Base-by-base conservation (phyloP, 2,888 invertebrate genomes). In the Ramazzottius varieornatus region DNA sequence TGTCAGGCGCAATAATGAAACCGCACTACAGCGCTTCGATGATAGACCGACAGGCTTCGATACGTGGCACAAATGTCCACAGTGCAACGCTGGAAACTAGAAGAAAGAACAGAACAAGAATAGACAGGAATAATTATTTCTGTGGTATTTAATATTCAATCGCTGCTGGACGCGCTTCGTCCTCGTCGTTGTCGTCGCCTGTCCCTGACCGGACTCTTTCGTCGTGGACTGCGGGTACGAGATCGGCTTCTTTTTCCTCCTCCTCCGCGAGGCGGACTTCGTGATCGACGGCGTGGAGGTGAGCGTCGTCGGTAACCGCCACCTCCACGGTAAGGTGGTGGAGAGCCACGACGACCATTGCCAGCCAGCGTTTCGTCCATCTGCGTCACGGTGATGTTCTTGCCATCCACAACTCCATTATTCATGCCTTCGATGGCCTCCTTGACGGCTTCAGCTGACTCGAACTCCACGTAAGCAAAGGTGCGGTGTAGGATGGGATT, bases 391-490 rank as follows among this genome's bases (percentile, higher is more conserved):
- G n/a, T n/a, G 54, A 54, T 29, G n/a, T n/a, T 24, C 54, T 54
- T 54, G 16, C 54, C 54, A 29, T 54, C 54, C 54, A 54, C 4
- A 8, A 29, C 4, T 8, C 54, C 20, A 4, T 29, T 54, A 24
- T 54, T 16, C 54, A 54, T 54, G 4, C 54, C 54, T 4, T 54
- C 54, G 29, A 54, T 54, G 29, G 54, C 54, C n/a, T 16, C 54
- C 4, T 24, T 8, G 54, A 8, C 8, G 16, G 54, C 13, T 8
- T 54, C 54, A 4, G 54, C 16, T 8, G 20, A 4, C 4, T 54
- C 54, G 54, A n/a, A 54, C 54, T 54, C 54, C 20, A 54, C 29
- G 54, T 54, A 54, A 13, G 54, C 54, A 24, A 54, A 54, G 29
- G n/a, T 54, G 29, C 54, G 54, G 54, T 54, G 54, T 24, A 54